phyloP scores from a whole-genome alignment of 2,113 vertebrate genomes.

The Apteryx owenii region DNA sequence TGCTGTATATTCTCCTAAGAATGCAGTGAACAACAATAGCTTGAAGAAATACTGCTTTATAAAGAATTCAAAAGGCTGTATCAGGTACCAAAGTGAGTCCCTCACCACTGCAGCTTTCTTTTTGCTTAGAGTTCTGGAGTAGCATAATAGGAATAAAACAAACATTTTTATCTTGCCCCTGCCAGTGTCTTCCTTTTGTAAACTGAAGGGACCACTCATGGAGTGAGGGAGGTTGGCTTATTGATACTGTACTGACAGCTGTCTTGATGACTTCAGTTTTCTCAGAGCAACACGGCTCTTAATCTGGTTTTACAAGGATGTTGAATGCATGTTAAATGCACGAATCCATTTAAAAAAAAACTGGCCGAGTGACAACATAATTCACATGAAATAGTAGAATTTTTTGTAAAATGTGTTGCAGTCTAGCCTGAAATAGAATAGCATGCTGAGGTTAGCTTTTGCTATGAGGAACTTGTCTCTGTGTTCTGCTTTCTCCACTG shows the following conservation, averaged over 20 bases:
- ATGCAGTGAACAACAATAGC: not conserved
- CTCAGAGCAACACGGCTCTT: not conserved
- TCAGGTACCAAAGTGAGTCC: not conserved
- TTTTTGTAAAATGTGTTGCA: not conserved
- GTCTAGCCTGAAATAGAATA: not conserved
- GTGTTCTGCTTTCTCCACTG: not conserved
- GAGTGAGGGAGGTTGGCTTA: not conserved
- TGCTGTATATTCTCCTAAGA: not conserved
- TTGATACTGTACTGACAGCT: fast-evolving
- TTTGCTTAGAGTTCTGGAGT: not conserved
- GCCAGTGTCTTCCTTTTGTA: not conserved
- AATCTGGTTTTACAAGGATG: not conserved
- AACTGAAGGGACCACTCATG: not conserved
- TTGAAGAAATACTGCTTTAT: not conserved
- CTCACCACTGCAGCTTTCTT: not conserved
- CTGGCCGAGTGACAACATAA: no score
- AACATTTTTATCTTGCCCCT: not conserved
- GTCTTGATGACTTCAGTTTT: not conserved
- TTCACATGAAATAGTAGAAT: not conserved
- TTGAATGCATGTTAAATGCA: no score
- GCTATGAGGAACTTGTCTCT: not conserved
- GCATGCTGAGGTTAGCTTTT: not conserved
- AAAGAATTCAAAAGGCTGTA: not conserved
- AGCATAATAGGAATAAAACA: not conserved
- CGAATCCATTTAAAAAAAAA: not conserved